Evolutionary conservation across 53 echinoderm and acorn worm species (phyloP), one percentile per base, ranked within the genome.

Genomic region (Henricia sp.): DNA sequence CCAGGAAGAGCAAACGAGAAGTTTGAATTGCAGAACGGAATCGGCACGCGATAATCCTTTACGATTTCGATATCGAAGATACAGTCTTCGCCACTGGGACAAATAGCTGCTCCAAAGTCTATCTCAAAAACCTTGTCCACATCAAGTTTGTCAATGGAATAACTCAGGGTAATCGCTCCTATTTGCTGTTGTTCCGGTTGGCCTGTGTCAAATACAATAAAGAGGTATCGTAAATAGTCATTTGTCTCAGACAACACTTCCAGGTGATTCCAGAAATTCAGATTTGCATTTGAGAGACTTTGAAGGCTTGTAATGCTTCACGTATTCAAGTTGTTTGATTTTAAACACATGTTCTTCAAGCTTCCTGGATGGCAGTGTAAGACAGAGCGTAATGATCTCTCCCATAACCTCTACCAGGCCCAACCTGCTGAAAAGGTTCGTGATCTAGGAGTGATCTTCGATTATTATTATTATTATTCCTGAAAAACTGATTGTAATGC

Each of bases 1-100:
- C 83, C 83, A 25, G 83, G 83, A n/a, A 83, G 69, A 6, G 83
- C 23, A 9, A 83, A 50, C 25, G 53, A 52, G 54, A 83, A 83
- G 68, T 83, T 68, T 17, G 52, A 46, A 55, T 83, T 83, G 62
- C 83, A 83, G 23, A 68, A 0, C 25, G 83, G 83, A 37, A 65
- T 64, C 17, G 82, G 65, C 12, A 83, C 62, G 11, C 69, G 51
- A 55, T 83, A 60, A 13, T 54, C 69, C 27, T 52, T 17, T 12
- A 83, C 27, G 51, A 83, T 53, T 6, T 68, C 50, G 1, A 68
- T 1, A 37, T 83, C 83, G 38, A 68, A 68, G 69, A 68, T 36
- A 34, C 83, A 83, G 16, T 68, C 51, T 10, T 52, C 62, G 37
- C 13, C 52, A 21, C 28, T 24, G 1, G 35, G 37, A 52, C 83